Conservation (phyloP, 92 coral and sea anemone species). For the Siderastrea siderea region DNA sequence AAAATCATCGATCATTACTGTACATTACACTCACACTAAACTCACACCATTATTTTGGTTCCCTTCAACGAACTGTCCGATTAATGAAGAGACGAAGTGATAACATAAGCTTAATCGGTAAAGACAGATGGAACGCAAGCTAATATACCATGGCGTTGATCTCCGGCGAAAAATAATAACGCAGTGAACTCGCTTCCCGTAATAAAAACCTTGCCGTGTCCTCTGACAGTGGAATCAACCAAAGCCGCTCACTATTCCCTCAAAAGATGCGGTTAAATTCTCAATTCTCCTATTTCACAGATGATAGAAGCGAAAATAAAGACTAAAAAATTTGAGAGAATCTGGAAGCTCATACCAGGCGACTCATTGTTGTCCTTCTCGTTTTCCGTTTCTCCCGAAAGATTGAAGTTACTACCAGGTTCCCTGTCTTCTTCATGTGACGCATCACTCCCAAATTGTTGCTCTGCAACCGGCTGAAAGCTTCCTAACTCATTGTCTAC, state of each 20-base stretch:
- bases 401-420: background rate
- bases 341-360: constrained; percentile 96
- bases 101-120: background rate
- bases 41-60: background rate
- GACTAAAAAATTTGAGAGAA: constrained; percentile 88
- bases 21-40: background rate
- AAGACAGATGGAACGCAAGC: constrained; percentile 6
- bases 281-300: constrained; percentile 80
- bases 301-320: constrained; percentile 30
- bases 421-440: constrained; percentile 37
- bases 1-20: too few relatives aligned
- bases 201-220: background rate
- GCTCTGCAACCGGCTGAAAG: constrained; percentile 52
- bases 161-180: too few relatives aligned
- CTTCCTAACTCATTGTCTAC: constrained; percentile 59
- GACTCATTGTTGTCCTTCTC: constrained; percentile 34
- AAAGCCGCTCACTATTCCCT: background rate
- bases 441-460: constrained; percentile 26
- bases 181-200: background rate
- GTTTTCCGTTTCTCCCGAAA: constrained; percentile 39
- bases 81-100: background rate
- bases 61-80: background rate
- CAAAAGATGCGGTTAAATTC: constrained; percentile 20
- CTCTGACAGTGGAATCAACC: background rate
- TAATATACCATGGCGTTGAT: too few relatives aligned